phyloP scores from a whole-genome alignment of 2,888 invertebrate species.

The Ramazzottius varieornatus region DNA sequence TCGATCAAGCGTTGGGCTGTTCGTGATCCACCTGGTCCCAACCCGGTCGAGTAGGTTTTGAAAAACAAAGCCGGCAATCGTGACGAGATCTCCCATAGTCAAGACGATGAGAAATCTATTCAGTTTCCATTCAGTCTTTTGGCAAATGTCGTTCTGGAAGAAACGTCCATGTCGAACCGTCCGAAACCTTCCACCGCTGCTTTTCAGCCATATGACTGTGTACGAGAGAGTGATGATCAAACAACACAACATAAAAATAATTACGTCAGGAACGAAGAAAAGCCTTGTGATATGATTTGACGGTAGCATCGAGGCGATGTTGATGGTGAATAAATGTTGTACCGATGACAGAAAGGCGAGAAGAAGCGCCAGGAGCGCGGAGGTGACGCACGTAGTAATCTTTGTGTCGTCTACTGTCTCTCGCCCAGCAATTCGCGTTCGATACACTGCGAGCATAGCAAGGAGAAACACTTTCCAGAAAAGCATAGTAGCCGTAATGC shows the following conservation, averaged over 20 bases:
- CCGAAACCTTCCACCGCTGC: not conserved
- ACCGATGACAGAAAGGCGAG: not conserved
- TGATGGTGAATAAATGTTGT: not conserved
- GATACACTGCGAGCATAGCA: not conserved
- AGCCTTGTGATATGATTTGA: too few relatives aligned
- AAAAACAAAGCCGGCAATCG: too few relatives aligned
- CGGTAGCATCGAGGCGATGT: too few relatives aligned
- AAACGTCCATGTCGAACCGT: not conserved
- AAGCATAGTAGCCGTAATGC: not conserved
- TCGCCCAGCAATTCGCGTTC: not conserved
- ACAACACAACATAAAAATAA: not conserved
- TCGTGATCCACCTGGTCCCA: too few relatives aligned
- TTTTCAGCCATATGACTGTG: too few relatives aligned
- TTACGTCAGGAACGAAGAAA: not conserved
- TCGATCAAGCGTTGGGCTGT: too few relatives aligned
- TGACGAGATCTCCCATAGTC: too few relatives aligned
- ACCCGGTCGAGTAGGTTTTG: too few relatives aligned
- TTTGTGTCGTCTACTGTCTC: not conserved
- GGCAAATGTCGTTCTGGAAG: not conserved
- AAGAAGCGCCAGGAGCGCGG: not conserved
- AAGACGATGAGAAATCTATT: not conserved
- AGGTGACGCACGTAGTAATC: not conserved
- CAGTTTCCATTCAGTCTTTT: not conserved
- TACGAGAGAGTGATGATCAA: too few relatives aligned
- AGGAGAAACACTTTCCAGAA: not conserved